phyloP scores from a whole-genome alignment of 2,113 vertebrate genomes.

The Phalacrocorax brasilianus region DNA sequence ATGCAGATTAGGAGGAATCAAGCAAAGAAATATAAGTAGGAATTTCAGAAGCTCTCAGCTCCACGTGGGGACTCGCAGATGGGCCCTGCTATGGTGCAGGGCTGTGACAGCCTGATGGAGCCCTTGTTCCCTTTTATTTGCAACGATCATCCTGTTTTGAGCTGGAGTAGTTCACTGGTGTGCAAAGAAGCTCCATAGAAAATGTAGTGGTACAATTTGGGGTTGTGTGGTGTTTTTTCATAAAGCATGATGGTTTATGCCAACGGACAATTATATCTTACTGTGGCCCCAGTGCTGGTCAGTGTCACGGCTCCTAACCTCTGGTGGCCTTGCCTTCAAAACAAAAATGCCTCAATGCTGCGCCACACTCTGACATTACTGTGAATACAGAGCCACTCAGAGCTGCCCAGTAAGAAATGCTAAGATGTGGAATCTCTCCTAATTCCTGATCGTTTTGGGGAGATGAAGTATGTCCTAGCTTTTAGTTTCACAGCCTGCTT shows the following conservation, averaged over 20 bases:
- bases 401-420: not conserved
- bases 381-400: not conserved
- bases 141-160: not conserved
- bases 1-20: not conserved
- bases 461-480: not conserved
- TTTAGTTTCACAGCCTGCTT: not conserved
- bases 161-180: not conserved
- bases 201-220: not conserved
- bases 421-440: not conserved
- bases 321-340: not conserved
- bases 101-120: not conserved
- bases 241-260: not conserved
- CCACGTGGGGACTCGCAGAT: not conserved
- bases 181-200: not conserved
- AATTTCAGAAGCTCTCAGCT: not conserved
- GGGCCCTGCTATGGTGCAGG: not conserved
- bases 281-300: not conserved
- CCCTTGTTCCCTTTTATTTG: not conserved
- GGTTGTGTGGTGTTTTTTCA: not conserved
- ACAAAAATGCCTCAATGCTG: not conserved
- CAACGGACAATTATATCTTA: not conserved
- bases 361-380: not conserved
- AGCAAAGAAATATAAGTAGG: not conserved
- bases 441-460: not conserved
- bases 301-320: accelerated